Base-by-base conservation (phyloP, 2,888 invertebrate genomes). In the Gasteruption jaculator region DNA sequence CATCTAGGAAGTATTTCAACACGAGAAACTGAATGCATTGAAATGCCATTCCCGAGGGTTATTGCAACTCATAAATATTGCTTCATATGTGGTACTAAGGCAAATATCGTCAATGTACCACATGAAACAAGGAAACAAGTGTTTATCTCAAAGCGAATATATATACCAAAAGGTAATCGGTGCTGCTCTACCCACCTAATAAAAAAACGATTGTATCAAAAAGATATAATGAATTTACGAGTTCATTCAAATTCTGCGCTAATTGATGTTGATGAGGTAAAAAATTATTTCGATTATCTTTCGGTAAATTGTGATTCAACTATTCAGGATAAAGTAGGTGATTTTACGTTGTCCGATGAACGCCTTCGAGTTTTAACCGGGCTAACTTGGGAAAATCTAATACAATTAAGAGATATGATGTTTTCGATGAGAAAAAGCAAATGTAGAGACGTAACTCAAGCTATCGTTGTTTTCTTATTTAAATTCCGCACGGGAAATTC, bases 151-250 rank as follows among this genome's bases (percentile, higher is more conserved):
- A 44, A 6, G 30, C 31, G 40, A 27, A 48, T 53, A 33, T 45
- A 41, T 5, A 55, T 52, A 38, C 45, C 50, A 21, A 25, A 30
- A 19, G 50, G 47, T 29, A 54, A 58, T 52, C 49, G 53, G 14
- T 55, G 55, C 26, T 54, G 52, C 29, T 8, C 16, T 10, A 36
- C 6, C 20, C 52, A 55, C 33, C 29, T 55, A 11, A 50, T 55
- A 5, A 52, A 49, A 26, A 43, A 50, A 11, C 33, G 46, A n/a
- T 50, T 58, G 37, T 53, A 40, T 25, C 36, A 38, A 11, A 34
- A 50, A 34, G 39, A 50, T 42, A 15, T 46, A 6, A 2, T 24
- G n/a, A 11, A 19, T 7, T 30, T 49, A 11, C 29, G 35, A 25
- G 26, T 50, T 10, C 22, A 43, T 41, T 41, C 37, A 8, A 41